Evolutionary conservation across 1,140 invertebrate genomes (phyloP), one percentile per base, ranked within the genome.

Genomic region (Nomia melanderi): DNA sequence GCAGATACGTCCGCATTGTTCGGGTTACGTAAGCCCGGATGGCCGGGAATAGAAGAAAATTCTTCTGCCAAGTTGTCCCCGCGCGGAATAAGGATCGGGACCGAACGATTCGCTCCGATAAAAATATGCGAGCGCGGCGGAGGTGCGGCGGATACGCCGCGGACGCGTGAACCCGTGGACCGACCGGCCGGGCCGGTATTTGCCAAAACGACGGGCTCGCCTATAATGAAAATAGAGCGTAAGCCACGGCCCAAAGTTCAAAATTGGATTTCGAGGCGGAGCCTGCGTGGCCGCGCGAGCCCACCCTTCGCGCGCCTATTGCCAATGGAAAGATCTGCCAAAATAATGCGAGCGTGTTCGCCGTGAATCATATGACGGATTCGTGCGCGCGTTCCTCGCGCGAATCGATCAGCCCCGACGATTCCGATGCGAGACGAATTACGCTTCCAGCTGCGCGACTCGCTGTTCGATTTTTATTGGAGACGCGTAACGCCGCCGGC

Each of bases 181-280:
- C 47, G 20, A 23, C n/a, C 47, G 3, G n/a, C 2, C 36, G 11
- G 33, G n/a, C n/a, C 29, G 31, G 23, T 59, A 62, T 73, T 59
- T 59, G 70, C 70, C 66, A 64, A 74, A 78, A 54, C 60, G 76
- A 59, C 17, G 23, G n/a, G 59, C n/a, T 20, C 76, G 36, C 5
- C 50, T 64, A n/a, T n/a, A 73, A 70, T 76, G 77, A 79, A 79
- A 79, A 79, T 79, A 79, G 77, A 79, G 54, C 31, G 27, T n/a
- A 74, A 53, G 77, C 71, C 72, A 69, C 77, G 27, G 17, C 73
- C 63, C 72, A 76, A 76, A 76, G 64, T 67, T 76, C 77, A 53
- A 79, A 79, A 79, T 69, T 66, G 77, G 57, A 79, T 69, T 69
- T 50, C 76, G 53, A 78, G 76, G 76, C 76, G 76, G 72, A 54